Percentiles rank a stretch among this genome's conserved stretches.
Evolutionary conservation across 2,888 invertebrate species (phyloP).

Genomic region (Tenthredo notha): DNA sequence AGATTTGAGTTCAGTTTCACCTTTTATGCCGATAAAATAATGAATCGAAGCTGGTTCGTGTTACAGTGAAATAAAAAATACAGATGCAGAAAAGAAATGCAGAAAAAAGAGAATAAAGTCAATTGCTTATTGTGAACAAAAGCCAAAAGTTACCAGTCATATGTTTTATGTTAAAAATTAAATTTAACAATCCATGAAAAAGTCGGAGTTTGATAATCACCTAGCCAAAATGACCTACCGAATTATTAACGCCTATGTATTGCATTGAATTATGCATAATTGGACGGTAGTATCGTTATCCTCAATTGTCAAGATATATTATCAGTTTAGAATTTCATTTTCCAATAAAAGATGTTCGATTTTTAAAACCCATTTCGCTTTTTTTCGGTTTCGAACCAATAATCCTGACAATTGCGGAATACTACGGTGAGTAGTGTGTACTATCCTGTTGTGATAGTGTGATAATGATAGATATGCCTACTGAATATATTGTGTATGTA

Average conservation of each 20-base stretch:
- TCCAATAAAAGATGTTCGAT: neutral
- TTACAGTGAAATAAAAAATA: neutral
- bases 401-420: constrained; percentile 33
- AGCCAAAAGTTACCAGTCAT: constrained; percentile 46
- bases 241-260: constrained; percentile 22
- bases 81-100: neutral
- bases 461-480: constrained; percentile 62
- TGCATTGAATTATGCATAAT: constrained; percentile 24
- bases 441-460: constrained; percentile 58
- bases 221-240: constrained; percentile 36
- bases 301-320: constrained; percentile 7
- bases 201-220: constrained; percentile 16
- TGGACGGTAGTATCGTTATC: constrained; percentile 16
- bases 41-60: neutral
- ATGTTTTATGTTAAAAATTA: constrained; percentile 10
- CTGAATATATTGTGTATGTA: constrained; percentile 68
- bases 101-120: neutral
- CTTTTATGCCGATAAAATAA: neutral
- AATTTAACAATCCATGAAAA: neutral
- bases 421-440: constrained; percentile 57
- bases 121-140: constrained; percentile 28
- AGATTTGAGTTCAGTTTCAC: neutral
- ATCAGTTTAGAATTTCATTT: neutral
- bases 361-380: neutral
- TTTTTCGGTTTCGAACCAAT: neutral